These are phyloP conservation scores for Eueremaeus valkanovi DNA, from an alignment of 2,888 invertebrate genomes.

Conservation along the genomic window DNA sequence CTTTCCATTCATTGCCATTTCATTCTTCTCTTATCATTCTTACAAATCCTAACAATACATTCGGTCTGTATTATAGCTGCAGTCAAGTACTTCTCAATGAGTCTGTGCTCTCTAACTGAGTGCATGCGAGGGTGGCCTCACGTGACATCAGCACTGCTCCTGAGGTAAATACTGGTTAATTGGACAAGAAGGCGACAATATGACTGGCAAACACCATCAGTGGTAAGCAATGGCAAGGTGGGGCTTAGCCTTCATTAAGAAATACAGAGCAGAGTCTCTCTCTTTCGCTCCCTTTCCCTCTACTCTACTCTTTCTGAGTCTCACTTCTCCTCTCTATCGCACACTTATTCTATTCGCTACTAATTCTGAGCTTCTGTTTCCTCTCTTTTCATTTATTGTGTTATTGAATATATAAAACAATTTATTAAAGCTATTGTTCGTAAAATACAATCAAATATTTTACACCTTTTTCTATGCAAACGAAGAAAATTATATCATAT, in stretches of 20 bases:
- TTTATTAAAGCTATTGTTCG: neutral
- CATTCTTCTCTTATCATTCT: neutral
- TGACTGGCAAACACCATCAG: slow-evolving; percentile 8
- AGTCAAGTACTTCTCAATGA: slow-evolving; percentile 1
- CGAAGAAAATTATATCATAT: neutral
- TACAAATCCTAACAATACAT: neutral
- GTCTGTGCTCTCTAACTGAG: neutral
- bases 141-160: neutral
- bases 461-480: neutral
- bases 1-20: neutral
- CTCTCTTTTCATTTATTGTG: neutral
- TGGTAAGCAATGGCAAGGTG: slow-evolving; percentile 19
- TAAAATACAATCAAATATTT: slow-evolving; percentile 14
- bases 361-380: neutral
- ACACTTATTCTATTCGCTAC: neutral
- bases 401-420: neutral
- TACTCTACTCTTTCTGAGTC: no score
- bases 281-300: neutral
- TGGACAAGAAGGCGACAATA: slow-evolving; percentile 35
- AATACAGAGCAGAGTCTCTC: neutral
- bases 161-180: neutral
- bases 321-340: neutral
- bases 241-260: slow-evolving; percentile 14
- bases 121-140: slow-evolving; percentile 19
- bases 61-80: no score